Conservation (phyloP, 2,113 vertebrate species). For the Percopsis transmontana region DNA sequence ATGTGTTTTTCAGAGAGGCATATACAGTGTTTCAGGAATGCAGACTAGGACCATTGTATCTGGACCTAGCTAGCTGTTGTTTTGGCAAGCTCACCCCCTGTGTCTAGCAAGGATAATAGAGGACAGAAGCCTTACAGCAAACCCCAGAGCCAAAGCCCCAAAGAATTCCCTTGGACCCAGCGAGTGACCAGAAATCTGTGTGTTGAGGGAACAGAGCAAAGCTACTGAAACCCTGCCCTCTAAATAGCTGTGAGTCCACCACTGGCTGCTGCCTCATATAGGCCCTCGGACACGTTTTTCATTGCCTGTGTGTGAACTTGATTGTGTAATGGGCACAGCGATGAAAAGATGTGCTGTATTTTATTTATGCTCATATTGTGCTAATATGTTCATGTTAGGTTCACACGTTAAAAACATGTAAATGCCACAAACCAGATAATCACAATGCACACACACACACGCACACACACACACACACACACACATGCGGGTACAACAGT, state of each 20-base stretch:
- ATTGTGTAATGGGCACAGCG: slow-evolving; percentile 21
- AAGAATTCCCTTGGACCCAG: slow-evolving; percentile 67
- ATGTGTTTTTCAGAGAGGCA: slow-evolving; percentile 45
- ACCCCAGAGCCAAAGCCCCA: slow-evolving; percentile 65
- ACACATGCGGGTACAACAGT: neutral
- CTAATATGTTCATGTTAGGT: neutral
- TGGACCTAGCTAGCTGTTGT: slow-evolving; percentile 18
- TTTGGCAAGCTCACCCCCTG: slow-evolving; percentile 11
- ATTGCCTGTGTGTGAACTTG: slow-evolving; percentile 13
- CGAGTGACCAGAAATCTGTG: slow-evolving; percentile 60
- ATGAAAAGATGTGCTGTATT: slow-evolving; percentile 15
- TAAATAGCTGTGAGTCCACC: slow-evolving; percentile 56
- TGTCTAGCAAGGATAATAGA: slow-evolving; percentile 57
- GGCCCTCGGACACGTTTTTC: slow-evolving; percentile 42
- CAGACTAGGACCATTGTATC: slow-evolving; percentile 63
- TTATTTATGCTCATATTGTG: slow-evolving; percentile 6
- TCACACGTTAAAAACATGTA: neutral
- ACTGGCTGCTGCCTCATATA: slow-evolving; percentile 37
- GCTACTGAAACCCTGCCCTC: slow-evolving; percentile 56
- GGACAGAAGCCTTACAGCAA: slow-evolving; percentile 69
- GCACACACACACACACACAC: slow-evolving; percentile 14
- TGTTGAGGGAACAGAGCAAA: slow-evolving; percentile 43
- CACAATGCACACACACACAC: slow-evolving; percentile 2
- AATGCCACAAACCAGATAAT: neutral
- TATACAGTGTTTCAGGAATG: slow-evolving; percentile 71